These are phyloP conservation scores for Mormyrops attenuatus DNA, from an alignment of 2,797 vertebrate species.

Conservation along the genomic window DNA sequence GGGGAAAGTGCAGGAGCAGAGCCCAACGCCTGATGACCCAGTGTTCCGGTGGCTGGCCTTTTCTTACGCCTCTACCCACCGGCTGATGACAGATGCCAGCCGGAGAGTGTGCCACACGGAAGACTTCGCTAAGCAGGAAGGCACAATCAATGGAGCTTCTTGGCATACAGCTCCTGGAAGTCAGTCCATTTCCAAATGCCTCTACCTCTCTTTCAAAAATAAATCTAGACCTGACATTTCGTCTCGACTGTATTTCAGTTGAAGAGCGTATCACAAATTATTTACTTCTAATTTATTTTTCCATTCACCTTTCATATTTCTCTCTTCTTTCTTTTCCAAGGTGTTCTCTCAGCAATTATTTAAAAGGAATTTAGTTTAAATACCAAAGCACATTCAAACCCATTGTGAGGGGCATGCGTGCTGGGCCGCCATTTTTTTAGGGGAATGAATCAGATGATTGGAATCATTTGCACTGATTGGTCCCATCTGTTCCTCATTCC, in stretches of 20 bases:
- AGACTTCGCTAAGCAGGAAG: slow-evolving; percentile 92
- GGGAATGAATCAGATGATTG: neutral
- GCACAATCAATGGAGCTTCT: slow-evolving; percentile 89
- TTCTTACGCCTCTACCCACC: slow-evolving; percentile 91
- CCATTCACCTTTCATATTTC: neutral
- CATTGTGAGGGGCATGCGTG: neutral
- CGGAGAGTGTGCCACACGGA: slow-evolving; percentile 86
- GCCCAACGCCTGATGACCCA: slow-evolving; percentile 83
- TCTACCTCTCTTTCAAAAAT: neutral
- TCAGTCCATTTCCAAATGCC: slow-evolving; percentile 52
- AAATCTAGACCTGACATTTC: neutral
- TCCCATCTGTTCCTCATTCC: neutral
- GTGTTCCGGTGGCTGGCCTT: slow-evolving; percentile 95
- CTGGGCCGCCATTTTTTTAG: neutral
- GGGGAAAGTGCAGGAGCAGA: slow-evolving; percentile 72
- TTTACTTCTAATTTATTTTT: neutral
- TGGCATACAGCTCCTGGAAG: slow-evolving; percentile 97
- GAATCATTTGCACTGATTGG: neutral
- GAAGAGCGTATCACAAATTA: neutral
- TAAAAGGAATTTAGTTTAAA: neutral
- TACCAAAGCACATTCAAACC: neutral
- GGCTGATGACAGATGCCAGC: slow-evolving; percentile 85
- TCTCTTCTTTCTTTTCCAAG: neutral
- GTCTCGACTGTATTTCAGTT: neutral
- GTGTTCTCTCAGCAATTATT: neutral